Percentiles rank a stretch among this genome's conserved stretches.
Conservation (phyloP, 2,888 invertebrate species). For the Colostygia pectinataria region DNA sequence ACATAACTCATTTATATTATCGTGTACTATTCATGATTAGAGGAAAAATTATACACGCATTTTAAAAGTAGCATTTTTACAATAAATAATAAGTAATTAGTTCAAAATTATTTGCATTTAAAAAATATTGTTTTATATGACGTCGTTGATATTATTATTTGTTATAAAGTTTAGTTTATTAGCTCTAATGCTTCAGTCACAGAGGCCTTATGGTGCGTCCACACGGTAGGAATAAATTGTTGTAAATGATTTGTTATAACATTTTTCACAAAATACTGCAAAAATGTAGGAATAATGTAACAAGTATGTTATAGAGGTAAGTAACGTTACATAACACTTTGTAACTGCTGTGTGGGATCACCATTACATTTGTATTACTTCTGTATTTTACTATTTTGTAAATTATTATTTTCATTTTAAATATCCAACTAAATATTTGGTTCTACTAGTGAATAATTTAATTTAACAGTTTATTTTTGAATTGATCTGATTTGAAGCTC, state of each 20-base stretch:
- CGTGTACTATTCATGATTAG: constrained; percentile 35
- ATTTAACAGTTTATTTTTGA: constrained; percentile 17
- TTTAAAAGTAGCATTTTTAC: constrained; percentile 64
- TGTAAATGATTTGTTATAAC: too few species aligned
- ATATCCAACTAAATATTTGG: constrained; percentile 8
- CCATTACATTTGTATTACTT: neutral
- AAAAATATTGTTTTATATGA: neutral
- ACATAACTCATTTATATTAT: constrained; percentile 51
- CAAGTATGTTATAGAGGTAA: too few species aligned
- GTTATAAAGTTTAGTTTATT: neutral
- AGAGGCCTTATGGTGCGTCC: too few species aligned
- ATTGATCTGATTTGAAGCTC: constrained; percentile 37
- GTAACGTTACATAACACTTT: too few species aligned
- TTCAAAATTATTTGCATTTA: constrained; percentile 36
- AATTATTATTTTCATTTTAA: constrained; percentile 5
- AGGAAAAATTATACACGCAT: constrained; percentile 51
- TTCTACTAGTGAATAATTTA: constrained; percentile 20
- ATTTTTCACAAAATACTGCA: too few species aligned
- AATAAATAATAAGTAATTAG: constrained; percentile 54
- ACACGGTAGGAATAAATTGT: too few species aligned
- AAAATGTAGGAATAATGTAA: too few species aligned
- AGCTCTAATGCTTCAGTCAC: neutral
- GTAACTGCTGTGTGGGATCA: too few species aligned
- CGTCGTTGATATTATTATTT: neutral
- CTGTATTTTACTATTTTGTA: constrained; percentile 6